Conservation (phyloP, 2,888 invertebrate genomes). For the Pyrochroa serraticornis region DNA sequence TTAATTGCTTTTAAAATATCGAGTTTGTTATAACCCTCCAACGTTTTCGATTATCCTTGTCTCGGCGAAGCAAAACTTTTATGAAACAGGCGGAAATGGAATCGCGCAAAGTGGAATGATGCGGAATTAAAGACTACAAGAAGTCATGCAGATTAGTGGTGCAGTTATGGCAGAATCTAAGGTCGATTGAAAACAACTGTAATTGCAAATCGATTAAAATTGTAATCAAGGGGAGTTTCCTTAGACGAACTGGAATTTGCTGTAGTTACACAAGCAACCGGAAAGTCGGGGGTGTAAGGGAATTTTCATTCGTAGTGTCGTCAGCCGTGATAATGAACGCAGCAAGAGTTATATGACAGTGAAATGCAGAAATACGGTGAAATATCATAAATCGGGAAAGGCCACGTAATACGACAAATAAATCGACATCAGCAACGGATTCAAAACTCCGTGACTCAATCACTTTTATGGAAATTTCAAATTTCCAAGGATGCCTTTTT, state of each 20-base stretch:
- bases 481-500: slow-evolving; percentile 25
- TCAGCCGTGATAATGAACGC: slow-evolving; percentile 23
- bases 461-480: slow-evolving; percentile 30
- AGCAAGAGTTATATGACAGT: slow-evolving; percentile 11
- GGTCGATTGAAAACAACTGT: slow-evolving; percentile 21
- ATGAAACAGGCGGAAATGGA: no score
- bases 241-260: slow-evolving; percentile 6
- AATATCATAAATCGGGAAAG: slow-evolving; percentile 26
- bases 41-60: no score
- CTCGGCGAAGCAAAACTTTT: no score
- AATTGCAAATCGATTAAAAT: slow-evolving; percentile 28
- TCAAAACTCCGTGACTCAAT: slow-evolving; percentile 25
- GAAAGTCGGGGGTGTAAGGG: background rate
- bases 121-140: no score
- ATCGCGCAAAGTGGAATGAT: no score
- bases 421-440: slow-evolving; percentile 25
- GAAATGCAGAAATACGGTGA: slow-evolving; percentile 16
- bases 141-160: slow-evolving; percentile 1
- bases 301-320: slow-evolving; percentile 17
- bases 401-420: slow-evolving; percentile 28
- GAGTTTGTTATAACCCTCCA: slow-evolving; percentile 2
- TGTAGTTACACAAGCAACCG: slow-evolving; percentile 3
- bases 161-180: slow-evolving; percentile 3
- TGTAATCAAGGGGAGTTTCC: slow-evolving; percentile 21
- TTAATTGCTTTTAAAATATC: no score